Percentiles rank a stretch among this genome's conserved stretches.
Evolutionary conservation across 2,888 invertebrate species (phyloP).

Genomic region (Archips crataeganus): DNA sequence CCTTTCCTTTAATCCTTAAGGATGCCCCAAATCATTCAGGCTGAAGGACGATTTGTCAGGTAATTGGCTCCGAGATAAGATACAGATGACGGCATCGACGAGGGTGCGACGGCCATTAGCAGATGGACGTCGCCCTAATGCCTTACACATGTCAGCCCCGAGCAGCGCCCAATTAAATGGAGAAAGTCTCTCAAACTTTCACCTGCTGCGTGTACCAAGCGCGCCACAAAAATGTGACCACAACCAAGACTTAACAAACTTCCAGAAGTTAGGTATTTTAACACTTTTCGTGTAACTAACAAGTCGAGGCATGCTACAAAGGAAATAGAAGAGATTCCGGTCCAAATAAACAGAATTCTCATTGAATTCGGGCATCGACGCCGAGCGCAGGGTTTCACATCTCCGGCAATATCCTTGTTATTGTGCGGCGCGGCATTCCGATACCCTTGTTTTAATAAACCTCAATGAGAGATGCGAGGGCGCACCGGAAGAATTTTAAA

Average conservation of each 20-base stretch:
- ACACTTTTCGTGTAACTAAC: neutral
- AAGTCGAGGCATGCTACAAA: neutral
- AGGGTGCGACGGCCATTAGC: constrained; percentile 18
- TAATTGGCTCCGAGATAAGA: constrained; percentile 26
- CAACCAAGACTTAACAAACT: neutral
- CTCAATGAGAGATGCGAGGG: constrained; percentile 14
- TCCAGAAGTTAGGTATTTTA: neutral
- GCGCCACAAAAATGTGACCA: neutral
- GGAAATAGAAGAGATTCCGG: neutral
- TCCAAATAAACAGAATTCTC: neutral
- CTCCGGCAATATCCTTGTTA: constrained; percentile 10
- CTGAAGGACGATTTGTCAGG: constrained; percentile 19
- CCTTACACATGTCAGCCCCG: constrained; percentile 6
- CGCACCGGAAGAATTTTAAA: constrained; percentile 34
- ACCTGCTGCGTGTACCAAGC: neutral
- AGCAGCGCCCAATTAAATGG: neutral
- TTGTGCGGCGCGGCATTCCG: constrained; percentile 29
- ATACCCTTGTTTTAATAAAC: constrained; percentile 32
- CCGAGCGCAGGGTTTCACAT: neutral
- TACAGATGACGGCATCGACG: constrained; percentile 20
- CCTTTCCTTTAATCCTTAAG: constrained; percentile 1
- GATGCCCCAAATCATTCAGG: neutral
- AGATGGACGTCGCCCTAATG: neutral
- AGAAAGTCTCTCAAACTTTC: neutral
- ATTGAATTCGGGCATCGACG: neutral